A percentile compares a stretch with the other conserved stretches of the same genome.
Conservation (phyloP, 2,113 vertebrate genomes). For the Pelvicachromis taeniatus region DNA sequence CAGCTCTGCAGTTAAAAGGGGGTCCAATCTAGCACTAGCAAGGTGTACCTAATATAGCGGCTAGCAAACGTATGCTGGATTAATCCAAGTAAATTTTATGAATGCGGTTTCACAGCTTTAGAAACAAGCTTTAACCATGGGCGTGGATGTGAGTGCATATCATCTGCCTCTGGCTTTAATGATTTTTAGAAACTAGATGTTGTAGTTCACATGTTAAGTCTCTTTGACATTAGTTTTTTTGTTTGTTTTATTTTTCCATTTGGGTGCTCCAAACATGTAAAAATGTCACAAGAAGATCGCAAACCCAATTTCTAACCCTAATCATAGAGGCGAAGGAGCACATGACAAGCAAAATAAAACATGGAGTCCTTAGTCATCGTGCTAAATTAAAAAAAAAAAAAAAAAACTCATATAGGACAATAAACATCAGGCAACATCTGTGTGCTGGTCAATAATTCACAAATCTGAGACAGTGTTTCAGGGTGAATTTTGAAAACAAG, state of each 20-base stretch:
- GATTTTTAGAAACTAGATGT: not conserved
- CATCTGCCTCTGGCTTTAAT: not conserved
- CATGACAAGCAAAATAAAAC: not conserved
- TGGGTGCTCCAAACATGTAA: not conserved
- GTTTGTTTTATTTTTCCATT: not conserved
- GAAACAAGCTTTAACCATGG: not conserved
- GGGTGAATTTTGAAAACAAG: slow-evolving; percentile 54
- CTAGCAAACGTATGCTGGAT: not conserved
- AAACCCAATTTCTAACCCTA: too few species aligned
- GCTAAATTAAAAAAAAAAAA: rapidly evolving
- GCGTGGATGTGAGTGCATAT: not conserved
- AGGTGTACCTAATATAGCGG: too few species aligned
- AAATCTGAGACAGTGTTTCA: slow-evolving; percentile 38
- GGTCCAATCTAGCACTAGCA: not conserved
- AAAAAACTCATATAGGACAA: not conserved
- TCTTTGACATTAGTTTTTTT: not conserved
- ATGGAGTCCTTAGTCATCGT: not conserved
- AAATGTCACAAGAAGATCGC: not conserved
- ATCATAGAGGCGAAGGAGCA: not conserved
- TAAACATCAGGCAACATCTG: slow-evolving; percentile 39
- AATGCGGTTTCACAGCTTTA: not conserved
- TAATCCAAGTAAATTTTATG: not conserved
- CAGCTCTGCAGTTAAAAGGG: not conserved
- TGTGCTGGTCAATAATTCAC: slow-evolving; percentile 65
- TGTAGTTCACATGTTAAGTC: not conserved